Base-by-base conservation (phyloP, 2,113 vertebrate species). In the Crotalus viridis region DNA sequence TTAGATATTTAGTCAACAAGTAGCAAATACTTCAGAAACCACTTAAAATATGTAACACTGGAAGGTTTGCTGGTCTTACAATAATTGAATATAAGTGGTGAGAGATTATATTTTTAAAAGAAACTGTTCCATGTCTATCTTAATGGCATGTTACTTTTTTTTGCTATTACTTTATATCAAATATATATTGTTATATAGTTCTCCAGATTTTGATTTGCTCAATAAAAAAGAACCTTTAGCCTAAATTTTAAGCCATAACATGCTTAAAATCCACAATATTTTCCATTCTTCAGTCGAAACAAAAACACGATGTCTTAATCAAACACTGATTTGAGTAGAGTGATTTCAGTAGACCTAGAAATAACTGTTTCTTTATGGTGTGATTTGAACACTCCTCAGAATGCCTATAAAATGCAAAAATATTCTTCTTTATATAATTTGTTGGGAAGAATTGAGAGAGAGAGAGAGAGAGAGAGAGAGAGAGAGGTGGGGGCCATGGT, bases 331-430 rank as follows among this genome's bases (percentile, higher is more conserved):
- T n/a, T 69, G 64, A 69, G 64, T 69, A 69, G 64, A 15, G 64
- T 69, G 64, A 69, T 69, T 69, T 69, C 96, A 93, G 97, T 97
- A 97, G 97, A 97, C 97, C 97, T 89, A 96, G 97, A 97, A 98
- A 98, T 97, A 97, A 98, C 97, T 97, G 97, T 98, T 98, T 97
- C 98, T 97, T 97, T 15, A 26, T 97, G 96, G 96, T 97, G 95
- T 98, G 97, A 98, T 98, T 97, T 97, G 97, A 97, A 96, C 97
- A 98, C 97, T 96, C 97, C 98, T 98, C 97, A 97, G 97, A 98
- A 98, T 98, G 98, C 97, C 96, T 97, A 97, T 97, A 97, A 97
- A 98, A 97, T 97, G 97, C 97, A 96, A 98, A 98, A 59, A 81
- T 90, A 97, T 97, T 97, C 97, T 97, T 96, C 97, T 97, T 98